Evolutionary conservation across 1,140 invertebrate species (phyloP).

Genomic region (Chironomus striatipennis): DNA sequence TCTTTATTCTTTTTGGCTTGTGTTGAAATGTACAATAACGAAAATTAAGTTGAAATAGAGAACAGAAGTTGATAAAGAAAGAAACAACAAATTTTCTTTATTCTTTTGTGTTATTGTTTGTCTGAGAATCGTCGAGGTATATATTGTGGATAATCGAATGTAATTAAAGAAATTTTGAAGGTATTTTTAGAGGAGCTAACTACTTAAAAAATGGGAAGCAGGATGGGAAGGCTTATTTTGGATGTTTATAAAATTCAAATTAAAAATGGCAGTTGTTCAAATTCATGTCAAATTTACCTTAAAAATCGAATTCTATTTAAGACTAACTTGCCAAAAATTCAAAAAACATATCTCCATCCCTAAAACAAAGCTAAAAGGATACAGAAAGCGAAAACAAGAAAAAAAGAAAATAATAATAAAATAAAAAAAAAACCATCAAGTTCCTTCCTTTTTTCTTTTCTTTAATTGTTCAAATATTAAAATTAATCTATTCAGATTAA

Average conservation of each 20-base stretch:
- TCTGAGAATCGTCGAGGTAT: background rate
- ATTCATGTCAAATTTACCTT: too few relatives aligned
- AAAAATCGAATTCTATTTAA: too few relatives aligned
- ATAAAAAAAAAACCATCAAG: background rate
- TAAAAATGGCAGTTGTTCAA: too few relatives aligned
- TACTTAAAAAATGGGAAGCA: too few relatives aligned
- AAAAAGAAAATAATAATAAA: too few relatives aligned
- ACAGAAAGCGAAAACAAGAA: background rate
- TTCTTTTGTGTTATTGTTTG: background rate
- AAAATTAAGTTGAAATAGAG: conserved; percentile 5
- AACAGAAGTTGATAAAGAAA: background rate
- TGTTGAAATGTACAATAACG: background rate
- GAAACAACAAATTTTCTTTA: background rate
- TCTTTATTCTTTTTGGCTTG: background rate
- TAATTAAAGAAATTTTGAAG: too few relatives aligned
- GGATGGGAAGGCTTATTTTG: too few relatives aligned
- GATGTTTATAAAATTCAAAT: too few relatives aligned
- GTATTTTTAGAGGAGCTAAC: too few relatives aligned
- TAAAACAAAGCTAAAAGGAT: background rate
- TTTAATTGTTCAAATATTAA: conserved; percentile 24
- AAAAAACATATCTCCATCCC: too few relatives aligned
- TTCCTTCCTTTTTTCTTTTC: background rate
- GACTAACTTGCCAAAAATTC: too few relatives aligned
- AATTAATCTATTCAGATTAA: conserved; percentile 25
- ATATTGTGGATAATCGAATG: too few relatives aligned